Percentiles rank a stretch among this genome's conserved stretches.
phyloP scores from a whole-genome alignment of 2,797 vertebrate genomes.

The Chaetodon trifasciatus region DNA sequence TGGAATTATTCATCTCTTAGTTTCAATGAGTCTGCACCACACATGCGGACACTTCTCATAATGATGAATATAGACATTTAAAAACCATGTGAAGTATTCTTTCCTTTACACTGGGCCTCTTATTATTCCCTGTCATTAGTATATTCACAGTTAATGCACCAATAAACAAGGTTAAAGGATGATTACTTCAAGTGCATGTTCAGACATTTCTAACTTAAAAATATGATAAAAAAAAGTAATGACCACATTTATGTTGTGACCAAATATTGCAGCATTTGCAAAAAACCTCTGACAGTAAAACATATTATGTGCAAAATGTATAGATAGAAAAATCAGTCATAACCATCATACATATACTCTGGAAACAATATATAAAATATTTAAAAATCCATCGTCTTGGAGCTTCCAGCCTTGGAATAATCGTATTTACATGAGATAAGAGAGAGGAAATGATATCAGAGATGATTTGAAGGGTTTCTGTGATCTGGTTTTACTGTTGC shows the following conservation, averaged over 20 bases:
- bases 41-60: not conserved
- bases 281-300: not conserved
- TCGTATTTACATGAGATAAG: slow-evolving; percentile 36
- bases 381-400: slow-evolving; percentile 5
- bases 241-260: not conserved
- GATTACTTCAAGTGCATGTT: not conserved
- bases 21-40: slow-evolving; percentile 2
- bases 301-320: not conserved
- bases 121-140: not conserved
- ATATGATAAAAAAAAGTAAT: not conserved
- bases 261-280: not conserved
- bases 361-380: not conserved
- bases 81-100: not conserved
- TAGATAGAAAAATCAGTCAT: not conserved
- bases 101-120: not conserved
- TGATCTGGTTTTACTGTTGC: slow-evolving; percentile 31
- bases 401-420: slow-evolving; percentile 12
- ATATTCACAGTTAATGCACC: slow-evolving; percentile 9
- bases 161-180: slow-evolving; percentile 15
- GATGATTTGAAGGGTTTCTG: slow-evolving; percentile 13
- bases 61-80: slow-evolving; percentile 35
- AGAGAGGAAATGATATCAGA: slow-evolving; percentile 32
- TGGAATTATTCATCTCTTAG: not conserved
- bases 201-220: not conserved
- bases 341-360: not conserved